These are phyloP conservation scores for Cebus imitator DNA, from an alignment of 2,113 vertebrate genomes.

Conservation along the genomic window DNA sequence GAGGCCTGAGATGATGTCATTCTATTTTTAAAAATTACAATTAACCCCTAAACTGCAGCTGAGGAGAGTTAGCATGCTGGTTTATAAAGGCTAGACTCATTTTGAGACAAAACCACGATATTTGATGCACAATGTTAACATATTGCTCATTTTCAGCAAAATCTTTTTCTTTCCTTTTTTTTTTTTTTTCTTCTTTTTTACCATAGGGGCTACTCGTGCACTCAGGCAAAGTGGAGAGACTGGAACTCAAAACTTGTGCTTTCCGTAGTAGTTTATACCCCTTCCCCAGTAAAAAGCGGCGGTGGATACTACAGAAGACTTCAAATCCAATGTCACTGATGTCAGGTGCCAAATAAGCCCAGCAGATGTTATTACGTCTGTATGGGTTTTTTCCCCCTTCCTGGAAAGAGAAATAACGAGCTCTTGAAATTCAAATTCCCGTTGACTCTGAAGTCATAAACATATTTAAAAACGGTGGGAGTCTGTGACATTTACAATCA, in stretches of 20 bases:
- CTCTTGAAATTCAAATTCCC: slow-evolving; percentile 50
- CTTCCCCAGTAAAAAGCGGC: not conserved
- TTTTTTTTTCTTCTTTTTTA: not conserved
- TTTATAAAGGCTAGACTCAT: not conserved
- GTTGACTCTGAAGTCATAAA: slow-evolving; percentile 35
- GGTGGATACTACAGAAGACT: not conserved
- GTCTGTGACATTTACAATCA: slow-evolving; percentile 41
- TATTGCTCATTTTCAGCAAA: not conserved
- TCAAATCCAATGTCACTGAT: fast-evolving
- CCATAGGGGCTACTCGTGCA: not conserved
- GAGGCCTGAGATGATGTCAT: not conserved
- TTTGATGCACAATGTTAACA: not conserved
- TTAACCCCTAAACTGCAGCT: not conserved
- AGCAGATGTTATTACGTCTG: not conserved
- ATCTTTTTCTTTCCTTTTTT: too few species aligned
- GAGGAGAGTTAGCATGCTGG: not conserved
- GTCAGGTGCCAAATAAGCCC: not conserved
- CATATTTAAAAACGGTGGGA: slow-evolving; percentile 23
- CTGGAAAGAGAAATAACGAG: slow-evolving; percentile 15
- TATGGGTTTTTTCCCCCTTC: not conserved
- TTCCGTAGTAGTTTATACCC: not conserved
- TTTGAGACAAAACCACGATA: not conserved
- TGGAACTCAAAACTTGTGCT: not conserved
- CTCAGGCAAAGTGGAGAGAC: not conserved
- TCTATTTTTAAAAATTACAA: not conserved